phyloP scores from a whole-genome alignment of 2,888 invertebrate genomes.

The Dryococelus australis region DNA sequence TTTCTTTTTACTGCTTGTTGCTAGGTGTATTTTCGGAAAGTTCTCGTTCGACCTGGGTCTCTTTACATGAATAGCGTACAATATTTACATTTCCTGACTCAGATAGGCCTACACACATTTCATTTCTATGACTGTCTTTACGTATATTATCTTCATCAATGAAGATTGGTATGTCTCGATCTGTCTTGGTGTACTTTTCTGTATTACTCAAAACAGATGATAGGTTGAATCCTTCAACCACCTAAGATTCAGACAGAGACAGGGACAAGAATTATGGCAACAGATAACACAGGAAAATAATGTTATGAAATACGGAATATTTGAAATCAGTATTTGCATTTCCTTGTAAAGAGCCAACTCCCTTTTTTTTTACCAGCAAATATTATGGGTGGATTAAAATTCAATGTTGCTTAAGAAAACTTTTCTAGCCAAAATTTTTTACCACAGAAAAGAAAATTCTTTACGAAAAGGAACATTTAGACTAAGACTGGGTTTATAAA shows the following conservation, averaged over 20 bases:
- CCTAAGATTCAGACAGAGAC: neutral
- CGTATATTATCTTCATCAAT: neutral
- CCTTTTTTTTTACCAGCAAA: too few species aligned
- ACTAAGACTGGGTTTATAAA: too few species aligned
- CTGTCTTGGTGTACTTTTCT: neutral
- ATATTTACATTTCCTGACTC: neutral
- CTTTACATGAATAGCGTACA: neutral
- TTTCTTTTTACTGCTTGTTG: neutral
- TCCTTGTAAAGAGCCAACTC: too few species aligned
- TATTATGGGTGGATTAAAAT: too few species aligned
- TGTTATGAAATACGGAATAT: too few species aligned
- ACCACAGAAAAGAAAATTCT: too few species aligned
- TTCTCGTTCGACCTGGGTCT: neutral
- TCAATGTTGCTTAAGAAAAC: too few species aligned
- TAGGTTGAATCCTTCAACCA: neutral
- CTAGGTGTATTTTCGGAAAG: neutral
- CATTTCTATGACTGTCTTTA: neutral
- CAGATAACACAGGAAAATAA: neutral
- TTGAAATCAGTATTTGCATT: too few species aligned
- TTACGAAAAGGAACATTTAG: too few species aligned
- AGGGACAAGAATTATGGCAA: neutral
- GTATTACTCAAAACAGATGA: neutral
- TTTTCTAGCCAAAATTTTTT: too few species aligned
- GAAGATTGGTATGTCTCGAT: too few species aligned
- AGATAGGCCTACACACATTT: too few species aligned